Conservation (phyloP, 1,140 invertebrate species). For the Neodiprion lecontei region DNA sequence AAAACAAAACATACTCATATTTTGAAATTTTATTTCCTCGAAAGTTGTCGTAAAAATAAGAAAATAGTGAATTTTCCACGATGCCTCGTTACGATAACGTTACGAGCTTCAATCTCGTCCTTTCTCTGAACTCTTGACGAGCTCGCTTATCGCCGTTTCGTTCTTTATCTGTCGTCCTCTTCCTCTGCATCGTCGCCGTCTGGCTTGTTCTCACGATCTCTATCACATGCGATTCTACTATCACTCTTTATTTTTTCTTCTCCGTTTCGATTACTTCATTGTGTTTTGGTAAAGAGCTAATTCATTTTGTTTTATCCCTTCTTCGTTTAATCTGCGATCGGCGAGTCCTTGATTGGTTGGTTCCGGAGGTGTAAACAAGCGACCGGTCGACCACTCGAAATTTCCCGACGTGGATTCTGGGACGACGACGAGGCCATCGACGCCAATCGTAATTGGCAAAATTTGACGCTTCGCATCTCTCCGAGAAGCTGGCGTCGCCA, state of each 20-base stretch:
- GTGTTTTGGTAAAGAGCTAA: background rate
- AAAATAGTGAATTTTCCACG: too few relatives aligned
- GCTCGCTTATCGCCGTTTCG: background rate
- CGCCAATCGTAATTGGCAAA: too few relatives aligned
- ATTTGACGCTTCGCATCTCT: too few relatives aligned
- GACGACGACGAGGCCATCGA: too few relatives aligned
- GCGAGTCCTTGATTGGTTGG: background rate
- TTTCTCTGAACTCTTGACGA: background rate
- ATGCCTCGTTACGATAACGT: too few relatives aligned
- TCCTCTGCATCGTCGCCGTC: background rate
- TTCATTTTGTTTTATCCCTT: background rate
- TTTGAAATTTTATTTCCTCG: too few relatives aligned
- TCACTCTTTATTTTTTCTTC: background rate
- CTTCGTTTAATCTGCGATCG: background rate
- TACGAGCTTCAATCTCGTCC: background rate
- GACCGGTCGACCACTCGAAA: background rate
- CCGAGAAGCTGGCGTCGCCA: too few relatives aligned
- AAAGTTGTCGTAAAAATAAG: too few relatives aligned
- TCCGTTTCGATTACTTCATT: background rate
- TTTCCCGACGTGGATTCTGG: too few relatives aligned
- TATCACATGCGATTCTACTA: background rate
- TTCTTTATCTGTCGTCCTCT: background rate
- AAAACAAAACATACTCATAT: too few relatives aligned
- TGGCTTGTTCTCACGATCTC: background rate
- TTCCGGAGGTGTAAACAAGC: background rate